Evolutionary conservation across 2,888 invertebrate species (phyloP), one percentile per base, ranked within the genome.

Genomic region (Drosophila subquinaria): DNA sequence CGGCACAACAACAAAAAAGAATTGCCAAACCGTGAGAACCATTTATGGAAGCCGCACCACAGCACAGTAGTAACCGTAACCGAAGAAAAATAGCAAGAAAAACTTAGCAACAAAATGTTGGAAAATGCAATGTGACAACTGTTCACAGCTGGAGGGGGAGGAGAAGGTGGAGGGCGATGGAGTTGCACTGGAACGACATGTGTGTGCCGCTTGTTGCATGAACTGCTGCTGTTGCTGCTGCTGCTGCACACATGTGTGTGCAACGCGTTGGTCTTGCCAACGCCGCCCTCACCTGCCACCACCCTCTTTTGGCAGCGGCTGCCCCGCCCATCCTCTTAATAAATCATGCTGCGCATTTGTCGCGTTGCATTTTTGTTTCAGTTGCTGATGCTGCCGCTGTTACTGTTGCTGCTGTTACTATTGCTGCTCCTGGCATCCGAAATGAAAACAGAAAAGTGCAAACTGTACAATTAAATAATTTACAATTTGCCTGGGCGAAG

Each of bases 21-120:
- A 75, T 72, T 83, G 84, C 79, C 66, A 82, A 85, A 87, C 73
- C 84, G 84, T 84, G 84, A 85, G 84, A 84, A 85, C 84, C 84
- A 76, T 87, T 87, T 84, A 87, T 84, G 84, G 79, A 66, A 71
- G 68, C 76, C 75, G 60, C 23, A 61, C 53, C 33, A 63, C 40
- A 30, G 40, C 30, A 40, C 20, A 43, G 40, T 23, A 42, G 40
- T 23, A 42, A 50, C 50, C 35, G 40, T 23, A 42, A 57, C 50
- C 35, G 10, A 79, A 83, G 77, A 81, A 84, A 82, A 82, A 79
- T 75, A 64, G 82, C 84, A 81, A 81, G 84, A 79, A 82, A 78
- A 79, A 81, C 79, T 72, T 67, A 79, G 87, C 79, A 69, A 75
- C 82, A 66, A 82, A 85, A 81, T 76, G 82, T 59, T 86, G 81